phyloP scores from a whole-genome alignment of 2,113 vertebrate genomes.

The Hoplias malabaricus region DNA sequence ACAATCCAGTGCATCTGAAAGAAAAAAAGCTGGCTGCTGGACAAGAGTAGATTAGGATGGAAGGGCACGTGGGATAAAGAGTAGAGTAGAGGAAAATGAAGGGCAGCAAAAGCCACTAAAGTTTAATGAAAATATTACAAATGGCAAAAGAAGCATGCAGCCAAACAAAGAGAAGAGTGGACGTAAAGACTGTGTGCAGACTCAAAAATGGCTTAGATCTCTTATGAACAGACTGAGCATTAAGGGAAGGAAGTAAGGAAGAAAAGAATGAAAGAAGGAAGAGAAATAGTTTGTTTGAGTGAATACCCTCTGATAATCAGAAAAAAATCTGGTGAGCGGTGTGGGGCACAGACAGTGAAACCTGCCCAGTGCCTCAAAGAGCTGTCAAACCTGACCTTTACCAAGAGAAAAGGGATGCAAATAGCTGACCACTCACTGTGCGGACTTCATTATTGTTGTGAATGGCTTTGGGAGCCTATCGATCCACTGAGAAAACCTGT shows the following conservation, averaged over 20 bases:
- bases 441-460: constrained; percentile 41
- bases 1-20: not conserved
- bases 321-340: constrained; percentile 24
- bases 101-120: not conserved
- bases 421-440: constrained; percentile 30
- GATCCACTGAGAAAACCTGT: constrained; percentile 47
- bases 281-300: not conserved
- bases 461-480: constrained; percentile 38
- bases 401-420: constrained; percentile 44
- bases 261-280: not conserved
- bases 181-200: not conserved
- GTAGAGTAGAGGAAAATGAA: not conserved
- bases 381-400: constrained; percentile 49
- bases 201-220: not conserved
- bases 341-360: constrained; percentile 1
- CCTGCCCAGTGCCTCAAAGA: constrained; percentile 29
- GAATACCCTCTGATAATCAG: not conserved
- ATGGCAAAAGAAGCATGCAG: not conserved
- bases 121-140: not conserved
- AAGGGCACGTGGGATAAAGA: not conserved
- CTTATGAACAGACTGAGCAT: not conserved
- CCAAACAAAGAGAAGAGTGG: not conserved
- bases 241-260: no score
- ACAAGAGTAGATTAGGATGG: not conserved
- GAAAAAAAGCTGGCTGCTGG: not conserved